Percentiles rank a stretch among this genome's conserved stretches.
Conservation (phyloP, 2,797 vertebrate genomes). For the Danio kyathit region DNA sequence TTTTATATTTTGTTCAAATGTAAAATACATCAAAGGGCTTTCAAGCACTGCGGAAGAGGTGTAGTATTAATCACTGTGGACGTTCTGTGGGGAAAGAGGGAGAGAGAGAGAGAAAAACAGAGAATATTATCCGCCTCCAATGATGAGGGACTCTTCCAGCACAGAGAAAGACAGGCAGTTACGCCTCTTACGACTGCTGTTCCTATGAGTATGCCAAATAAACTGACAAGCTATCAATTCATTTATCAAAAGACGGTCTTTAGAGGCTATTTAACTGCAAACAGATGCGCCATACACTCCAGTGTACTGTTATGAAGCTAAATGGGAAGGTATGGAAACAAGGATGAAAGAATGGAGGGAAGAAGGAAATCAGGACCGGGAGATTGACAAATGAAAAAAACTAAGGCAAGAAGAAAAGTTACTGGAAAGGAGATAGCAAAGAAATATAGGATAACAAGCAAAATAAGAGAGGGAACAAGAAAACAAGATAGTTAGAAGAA, state of each 20-base stretch:
- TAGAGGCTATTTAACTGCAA: constrained; percentile 27
- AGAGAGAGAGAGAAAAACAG: neutral
- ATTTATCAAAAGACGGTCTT: constrained; percentile 34
- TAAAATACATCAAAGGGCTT: constrained; percentile 51
- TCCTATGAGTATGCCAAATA: constrained; percentile 27
- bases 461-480: too few species aligned
- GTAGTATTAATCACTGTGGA: constrained; percentile 34
- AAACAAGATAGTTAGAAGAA: too few species aligned
- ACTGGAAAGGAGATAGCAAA: neutral
- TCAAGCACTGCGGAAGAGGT: constrained; percentile 16
- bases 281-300: constrained; percentile 9
- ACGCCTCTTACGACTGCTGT: constrained; percentile 9
- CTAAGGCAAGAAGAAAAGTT: neutral
- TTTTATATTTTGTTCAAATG: constrained; percentile 57
- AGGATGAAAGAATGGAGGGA: neutral
- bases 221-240: constrained; percentile 22
- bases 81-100: neutral
- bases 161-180: neutral
- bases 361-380: neutral
- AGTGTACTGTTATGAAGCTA: neutral
- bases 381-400: neutral
- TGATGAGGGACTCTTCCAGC: constrained; percentile 16
- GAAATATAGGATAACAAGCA: neutral
- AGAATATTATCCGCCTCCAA: constrained; percentile 1
- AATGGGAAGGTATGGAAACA: neutral